Evolutionary conservation across 2,888 invertebrate genomes (phyloP).

Genomic region (Synanthedon tipuliformis): DNA sequence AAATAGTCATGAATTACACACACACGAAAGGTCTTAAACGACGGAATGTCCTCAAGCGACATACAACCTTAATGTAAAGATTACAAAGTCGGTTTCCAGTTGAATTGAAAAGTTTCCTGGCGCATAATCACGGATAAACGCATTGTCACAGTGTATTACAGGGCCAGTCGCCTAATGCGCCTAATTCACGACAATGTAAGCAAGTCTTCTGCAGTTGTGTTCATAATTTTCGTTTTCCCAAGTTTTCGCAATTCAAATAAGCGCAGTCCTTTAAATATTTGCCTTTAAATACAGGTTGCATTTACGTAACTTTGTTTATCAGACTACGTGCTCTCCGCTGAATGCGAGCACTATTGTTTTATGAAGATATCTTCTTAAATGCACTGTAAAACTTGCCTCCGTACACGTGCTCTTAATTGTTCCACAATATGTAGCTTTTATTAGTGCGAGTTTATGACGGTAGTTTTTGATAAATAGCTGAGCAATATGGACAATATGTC

Average conservation of each 20-base stretch:
- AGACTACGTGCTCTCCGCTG: not conserved
- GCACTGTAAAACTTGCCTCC: slow-evolving; percentile 12
- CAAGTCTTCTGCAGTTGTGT: not conserved
- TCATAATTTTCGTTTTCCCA: not conserved
- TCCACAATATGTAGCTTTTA: slow-evolving; percentile 27
- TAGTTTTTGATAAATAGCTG: slow-evolving; percentile 44
- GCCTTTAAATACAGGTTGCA: not conserved
- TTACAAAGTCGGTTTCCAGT: slow-evolving; percentile 10
- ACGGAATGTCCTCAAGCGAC: slow-evolving; percentile 8
- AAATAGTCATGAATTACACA: slow-evolving; percentile 43
- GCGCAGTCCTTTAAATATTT: not conserved
- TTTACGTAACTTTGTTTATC: not conserved
- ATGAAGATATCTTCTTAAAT: slow-evolving; percentile 3
- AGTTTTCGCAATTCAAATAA: not conserved
- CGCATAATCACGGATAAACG: slow-evolving; percentile 54
- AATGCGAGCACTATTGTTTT: not conserved
- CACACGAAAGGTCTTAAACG: slow-evolving; percentile 23
- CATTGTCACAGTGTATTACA: slow-evolving; percentile 62
- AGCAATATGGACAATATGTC: slow-evolving; percentile 46
- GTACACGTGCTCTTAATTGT: slow-evolving; percentile 18
- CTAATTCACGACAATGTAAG: slow-evolving; percentile 57
- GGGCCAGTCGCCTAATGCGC: slow-evolving; percentile 54
- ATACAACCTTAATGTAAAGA: slow-evolving; percentile 11
- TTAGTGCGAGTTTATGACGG: slow-evolving; percentile 38
- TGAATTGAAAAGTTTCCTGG: slow-evolving; percentile 15